Percentiles rank a stretch among this genome's conserved stretches.
phyloP scores from a whole-genome alignment of 2,888 invertebrate genomes.

The Herminia tarsipennalis region DNA sequence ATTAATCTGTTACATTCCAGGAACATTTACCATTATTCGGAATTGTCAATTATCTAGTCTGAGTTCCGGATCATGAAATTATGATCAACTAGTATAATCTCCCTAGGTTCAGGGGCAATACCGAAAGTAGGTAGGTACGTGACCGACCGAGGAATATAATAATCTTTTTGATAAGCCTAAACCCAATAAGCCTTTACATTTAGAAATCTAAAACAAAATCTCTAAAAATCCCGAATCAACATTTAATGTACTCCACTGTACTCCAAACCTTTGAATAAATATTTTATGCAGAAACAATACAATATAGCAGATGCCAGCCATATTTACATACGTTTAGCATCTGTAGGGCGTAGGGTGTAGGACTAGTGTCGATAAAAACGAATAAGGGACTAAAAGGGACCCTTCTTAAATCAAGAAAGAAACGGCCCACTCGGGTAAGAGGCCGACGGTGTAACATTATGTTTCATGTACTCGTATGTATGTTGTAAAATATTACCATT shows the following conservation, averaged over 20 bases:
- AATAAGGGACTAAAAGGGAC: constrained; percentile 20
- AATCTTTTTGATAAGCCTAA: no score
- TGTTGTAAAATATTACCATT: background rate
- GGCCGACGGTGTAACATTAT: background rate
- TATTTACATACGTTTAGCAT: constrained; percentile 41
- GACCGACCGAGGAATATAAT: no score
- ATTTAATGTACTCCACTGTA: constrained; percentile 18
- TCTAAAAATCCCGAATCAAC: constrained; percentile 22
- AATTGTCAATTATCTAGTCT: no score
- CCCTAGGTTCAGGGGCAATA: no score
- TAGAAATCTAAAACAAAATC: constrained; percentile 1
- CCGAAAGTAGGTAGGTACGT: no score
- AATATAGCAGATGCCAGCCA: constrained; percentile 31
- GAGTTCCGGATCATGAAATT: no score
- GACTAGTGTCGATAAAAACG: constrained; percentile 33
- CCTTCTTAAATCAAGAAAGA: constrained; percentile 22
- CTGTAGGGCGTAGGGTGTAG: constrained; percentile 13
- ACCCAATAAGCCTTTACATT: no score
- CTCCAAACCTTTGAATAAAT: constrained; percentile 20
- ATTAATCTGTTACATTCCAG: no score
- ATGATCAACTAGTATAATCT: no score
- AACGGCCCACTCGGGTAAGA: background rate
- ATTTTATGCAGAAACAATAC: constrained; percentile 40
- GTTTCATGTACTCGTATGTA: background rate
- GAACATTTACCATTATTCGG: no score